Evolutionary conservation across 2,888 invertebrate genomes (phyloP).

Genomic region (Drosophila peninsularis): DNA sequence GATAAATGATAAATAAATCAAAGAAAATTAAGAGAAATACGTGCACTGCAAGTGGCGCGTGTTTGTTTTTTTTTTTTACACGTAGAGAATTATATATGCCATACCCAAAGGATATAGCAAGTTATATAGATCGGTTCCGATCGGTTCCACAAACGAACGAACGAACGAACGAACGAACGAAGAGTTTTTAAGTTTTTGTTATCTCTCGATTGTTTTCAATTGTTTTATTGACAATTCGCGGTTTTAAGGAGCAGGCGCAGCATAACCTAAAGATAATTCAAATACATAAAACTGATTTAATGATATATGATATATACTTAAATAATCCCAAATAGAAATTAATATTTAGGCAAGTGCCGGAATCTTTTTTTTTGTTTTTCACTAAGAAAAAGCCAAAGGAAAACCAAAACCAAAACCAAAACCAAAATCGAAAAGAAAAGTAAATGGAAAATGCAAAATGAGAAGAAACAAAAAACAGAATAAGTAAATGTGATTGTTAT

Average conservation of each 20-base stretch:
- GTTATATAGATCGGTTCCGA: conserved; percentile 44
- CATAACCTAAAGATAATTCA: background rate
- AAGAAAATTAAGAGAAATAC: conserved; percentile 28
- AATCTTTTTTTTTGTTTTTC: conserved; percentile 58
- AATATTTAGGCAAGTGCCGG: conserved; percentile 37
- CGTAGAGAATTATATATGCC: conserved; percentile 66
- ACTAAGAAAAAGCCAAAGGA: conserved; percentile 20
- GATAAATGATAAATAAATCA: conserved; percentile 56
- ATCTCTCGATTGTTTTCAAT: conserved; percentile 58
- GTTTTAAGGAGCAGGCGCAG: conserved; percentile 29
- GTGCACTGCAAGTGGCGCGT: conserved; percentile 67
- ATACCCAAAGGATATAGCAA: conserved; percentile 64
- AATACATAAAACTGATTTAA: conserved; percentile 17
- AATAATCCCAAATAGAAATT: conserved; percentile 54
- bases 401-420: too few relatives aligned
- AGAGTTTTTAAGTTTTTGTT: conserved; percentile 54
- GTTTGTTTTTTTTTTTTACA: conserved; percentile 40
- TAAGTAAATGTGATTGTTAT: conserved; percentile 84
- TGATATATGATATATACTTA: conserved; percentile 43
- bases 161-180: conserved; percentile 4
- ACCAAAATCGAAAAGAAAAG: conserved; percentile 16
- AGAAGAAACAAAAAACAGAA: conserved; percentile 50
- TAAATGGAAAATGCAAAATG: conserved; percentile 26
- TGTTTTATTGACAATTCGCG: conserved; percentile 75
- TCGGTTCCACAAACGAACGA: conserved; percentile 23